Evolutionary conservation across 2,113 vertebrate species (phyloP).

Genomic region (Trochalopteron elliotii): DNA sequence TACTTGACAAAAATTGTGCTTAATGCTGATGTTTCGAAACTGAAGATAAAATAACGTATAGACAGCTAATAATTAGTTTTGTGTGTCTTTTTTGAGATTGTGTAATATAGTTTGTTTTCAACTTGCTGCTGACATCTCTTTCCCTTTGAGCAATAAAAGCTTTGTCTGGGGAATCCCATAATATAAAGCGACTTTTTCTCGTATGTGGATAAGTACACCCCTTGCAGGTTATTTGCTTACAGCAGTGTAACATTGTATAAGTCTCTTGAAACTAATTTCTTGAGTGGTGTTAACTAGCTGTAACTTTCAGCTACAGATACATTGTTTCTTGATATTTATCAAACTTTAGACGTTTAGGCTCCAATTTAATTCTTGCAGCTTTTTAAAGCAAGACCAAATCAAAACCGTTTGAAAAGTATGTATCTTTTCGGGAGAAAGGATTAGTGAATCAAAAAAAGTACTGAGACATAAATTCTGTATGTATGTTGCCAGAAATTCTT

Average conservation of each 20-base stretch:
- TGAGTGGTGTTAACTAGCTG: not conserved
- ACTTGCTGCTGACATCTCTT: not conserved
- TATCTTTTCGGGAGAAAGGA: not conserved
- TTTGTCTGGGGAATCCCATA: not conserved
- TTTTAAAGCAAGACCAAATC: not conserved
- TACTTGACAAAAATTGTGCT: not conserved
- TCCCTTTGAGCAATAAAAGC: not conserved
- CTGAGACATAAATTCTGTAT: not conserved
- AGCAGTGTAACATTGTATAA: not conserved
- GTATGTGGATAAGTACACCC: rapidly evolving
- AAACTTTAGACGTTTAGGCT: not conserved
- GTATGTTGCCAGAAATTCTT: not conserved
- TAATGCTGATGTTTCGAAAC: not conserved
- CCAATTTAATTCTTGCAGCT: not conserved
- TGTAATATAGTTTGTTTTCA: not conserved
- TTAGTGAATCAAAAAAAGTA: not conserved
- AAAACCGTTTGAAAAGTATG: not conserved
- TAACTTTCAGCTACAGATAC: not conserved
- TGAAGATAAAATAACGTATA: not conserved
- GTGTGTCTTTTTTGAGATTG: not conserved
- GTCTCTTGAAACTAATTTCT: not conserved
- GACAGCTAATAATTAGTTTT: not conserved
- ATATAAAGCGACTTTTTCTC: not conserved
- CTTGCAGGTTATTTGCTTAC: rapidly evolving
- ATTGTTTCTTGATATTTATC: not conserved